A percentile compares a stretch with the other conserved stretches of the same genome.
Evolutionary conservation across 2,113 vertebrate species (phyloP).

Genomic region (Columba janthina): DNA sequence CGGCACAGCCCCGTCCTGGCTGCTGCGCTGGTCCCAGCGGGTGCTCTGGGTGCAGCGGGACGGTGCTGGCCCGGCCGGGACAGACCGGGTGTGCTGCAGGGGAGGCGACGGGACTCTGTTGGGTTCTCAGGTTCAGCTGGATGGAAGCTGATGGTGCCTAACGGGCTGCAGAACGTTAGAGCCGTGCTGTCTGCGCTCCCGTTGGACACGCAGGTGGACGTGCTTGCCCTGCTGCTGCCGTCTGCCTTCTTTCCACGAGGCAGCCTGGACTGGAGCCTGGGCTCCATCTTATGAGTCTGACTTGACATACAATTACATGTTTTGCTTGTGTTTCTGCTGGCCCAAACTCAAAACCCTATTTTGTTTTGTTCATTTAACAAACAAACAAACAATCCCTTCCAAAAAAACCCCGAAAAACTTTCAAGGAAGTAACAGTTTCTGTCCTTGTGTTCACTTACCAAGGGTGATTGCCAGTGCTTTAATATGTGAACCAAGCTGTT

Average conservation of each 20-base stretch:
- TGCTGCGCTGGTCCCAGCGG: accelerated
- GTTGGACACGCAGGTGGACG: accelerated
- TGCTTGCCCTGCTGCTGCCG: not conserved
- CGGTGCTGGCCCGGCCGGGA: too few species aligned
- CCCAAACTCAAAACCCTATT: not conserved
- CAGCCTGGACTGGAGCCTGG: not conserved
- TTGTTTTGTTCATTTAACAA: not conserved
- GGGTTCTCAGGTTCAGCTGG: not conserved
- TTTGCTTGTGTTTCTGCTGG: not conserved
- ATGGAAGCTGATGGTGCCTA: not conserved
- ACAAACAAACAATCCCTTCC: not conserved
- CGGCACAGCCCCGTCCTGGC: too few species aligned
- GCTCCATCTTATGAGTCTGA: not conserved
- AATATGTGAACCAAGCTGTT: not conserved
- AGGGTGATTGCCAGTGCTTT: not conserved
- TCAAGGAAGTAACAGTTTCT: not conserved
- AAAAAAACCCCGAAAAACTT: not conserved
- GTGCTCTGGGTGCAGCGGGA: not conserved
- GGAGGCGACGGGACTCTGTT: accelerated
- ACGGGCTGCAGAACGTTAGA: not conserved
- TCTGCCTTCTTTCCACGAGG: not conserved
- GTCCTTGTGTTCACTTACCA: not conserved
- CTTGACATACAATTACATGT: not conserved
- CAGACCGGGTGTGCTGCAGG: accelerated
- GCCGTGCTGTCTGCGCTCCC: not conserved